Evolutionary conservation across 2,888 invertebrate genomes (phyloP).

Genomic region (Malthinus seriepunctatus): DNA sequence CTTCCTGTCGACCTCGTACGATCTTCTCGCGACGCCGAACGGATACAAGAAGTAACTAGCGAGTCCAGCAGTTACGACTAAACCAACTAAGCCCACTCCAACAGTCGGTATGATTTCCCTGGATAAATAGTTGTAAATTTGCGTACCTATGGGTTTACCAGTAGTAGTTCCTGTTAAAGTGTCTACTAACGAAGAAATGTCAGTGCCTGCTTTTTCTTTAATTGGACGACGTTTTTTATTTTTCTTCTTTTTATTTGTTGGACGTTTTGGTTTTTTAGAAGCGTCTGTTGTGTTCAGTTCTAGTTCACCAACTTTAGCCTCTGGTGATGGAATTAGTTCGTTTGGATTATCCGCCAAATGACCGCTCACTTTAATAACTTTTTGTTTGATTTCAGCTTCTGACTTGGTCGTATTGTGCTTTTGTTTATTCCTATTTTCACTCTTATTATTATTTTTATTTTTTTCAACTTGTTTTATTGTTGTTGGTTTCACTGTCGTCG

Average conservation of each 20-base stretch:
- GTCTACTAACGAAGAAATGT: slow-evolving; percentile 39
- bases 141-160: slow-evolving; percentile 68
- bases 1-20: slow-evolving; percentile 67
- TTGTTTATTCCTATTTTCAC: neutral
- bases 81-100: slow-evolving; percentile 74
- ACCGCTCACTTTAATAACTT: neutral
- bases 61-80: slow-evolving; percentile 73
- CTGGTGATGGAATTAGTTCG: slow-evolving; percentile 25
- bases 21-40: slow-evolving; percentile 68
- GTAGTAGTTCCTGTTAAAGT: slow-evolving; percentile 38
- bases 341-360: slow-evolving; percentile 16
- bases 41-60: slow-evolving; percentile 80
- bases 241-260: slow-evolving; percentile 62
- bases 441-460: neutral
- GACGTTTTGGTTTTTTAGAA: slow-evolving; percentile 40
- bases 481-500: slow-evolving; percentile 9
- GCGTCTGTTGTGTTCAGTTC: slow-evolving; percentile 39
- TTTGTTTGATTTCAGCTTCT: neutral
- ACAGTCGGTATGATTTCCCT: slow-evolving; percentile 82
- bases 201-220: slow-evolving; percentile 54
- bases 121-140: slow-evolving; percentile 77
- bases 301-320: slow-evolving; percentile 50
- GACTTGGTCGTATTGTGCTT: neutral
- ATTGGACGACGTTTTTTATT: slow-evolving; percentile 63
- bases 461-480: neutral